Percentiles rank a stretch among this genome's conserved stretches.
These are phyloP conservation scores for Campopleginae sp. DNA, from an alignment of 2,888 invertebrate genomes.

Conservation along the genomic window DNA sequence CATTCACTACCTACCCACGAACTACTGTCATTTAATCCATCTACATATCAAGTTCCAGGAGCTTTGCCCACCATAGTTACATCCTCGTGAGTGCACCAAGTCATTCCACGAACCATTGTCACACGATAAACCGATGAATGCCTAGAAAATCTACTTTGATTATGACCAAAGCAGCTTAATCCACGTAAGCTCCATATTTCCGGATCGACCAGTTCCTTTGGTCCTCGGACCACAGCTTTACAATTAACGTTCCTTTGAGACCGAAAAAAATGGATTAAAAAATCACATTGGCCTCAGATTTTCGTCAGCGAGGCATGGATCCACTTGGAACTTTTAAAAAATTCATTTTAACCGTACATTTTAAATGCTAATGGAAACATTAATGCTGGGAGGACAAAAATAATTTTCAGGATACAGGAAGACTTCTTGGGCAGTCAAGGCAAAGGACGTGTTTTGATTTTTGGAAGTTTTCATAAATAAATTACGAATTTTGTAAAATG, in stretches of 20 bases:
- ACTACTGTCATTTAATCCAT: constrained; percentile 54
- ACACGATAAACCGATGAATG: neutral
- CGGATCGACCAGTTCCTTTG: neutral
- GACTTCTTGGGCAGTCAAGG: too few relatives aligned
- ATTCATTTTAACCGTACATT: too few relatives aligned
- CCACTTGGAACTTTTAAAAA: neutral
- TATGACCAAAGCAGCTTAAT: neutral
- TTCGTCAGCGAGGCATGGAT: neutral
- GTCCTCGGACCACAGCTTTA: neutral
- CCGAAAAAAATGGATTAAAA: neutral
- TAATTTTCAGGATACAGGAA: too few relatives aligned
- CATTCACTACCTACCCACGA: constrained; percentile 65
- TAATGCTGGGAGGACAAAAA: too few relatives aligned
- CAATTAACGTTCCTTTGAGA: neutral
- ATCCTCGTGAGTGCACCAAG: neutral
- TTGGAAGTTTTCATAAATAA: too few relatives aligned
- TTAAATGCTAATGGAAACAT: too few relatives aligned
- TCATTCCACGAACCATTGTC: constrained; percentile 7
- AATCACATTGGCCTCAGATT: too few relatives aligned
- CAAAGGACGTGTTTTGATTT: too few relatives aligned
- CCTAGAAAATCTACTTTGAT: neutral
- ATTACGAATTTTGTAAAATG: too few relatives aligned
- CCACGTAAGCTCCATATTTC: neutral
- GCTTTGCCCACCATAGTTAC: neutral
- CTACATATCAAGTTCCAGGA: constrained; percentile 69